These are phyloP conservation scores for Sesia bembeciformis DNA, from an alignment of 2,888 invertebrate species.

Conservation along the genomic window DNA sequence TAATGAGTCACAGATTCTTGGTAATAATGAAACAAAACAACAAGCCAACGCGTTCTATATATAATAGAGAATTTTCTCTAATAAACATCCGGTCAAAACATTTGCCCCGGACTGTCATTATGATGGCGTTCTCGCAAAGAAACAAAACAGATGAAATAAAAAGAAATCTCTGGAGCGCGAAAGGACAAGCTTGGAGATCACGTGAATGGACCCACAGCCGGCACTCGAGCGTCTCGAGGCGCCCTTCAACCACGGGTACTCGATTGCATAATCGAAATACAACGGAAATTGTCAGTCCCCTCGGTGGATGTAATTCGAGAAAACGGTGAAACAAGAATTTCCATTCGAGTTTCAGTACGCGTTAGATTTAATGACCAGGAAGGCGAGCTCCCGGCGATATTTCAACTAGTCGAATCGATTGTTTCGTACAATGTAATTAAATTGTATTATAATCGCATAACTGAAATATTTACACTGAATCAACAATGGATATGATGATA, in stretches of 20 bases:
- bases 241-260: slow-evolving; percentile 8
- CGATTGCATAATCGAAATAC: not conserved
- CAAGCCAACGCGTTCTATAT: not conserved
- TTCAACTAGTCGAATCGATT: slow-evolving; percentile 30
- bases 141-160: slow-evolving; percentile 50
- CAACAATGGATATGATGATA: slow-evolving; percentile 11
- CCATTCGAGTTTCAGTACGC: not conserved
- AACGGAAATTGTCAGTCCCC: slow-evolving; percentile 1
- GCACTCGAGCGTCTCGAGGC: slow-evolving; percentile 19
- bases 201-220: slow-evolving; percentile 18
- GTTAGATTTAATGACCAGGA: slow-evolving; percentile 24
- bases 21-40: not conserved
- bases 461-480: slow-evolving; percentile 33
- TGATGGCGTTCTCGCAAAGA: slow-evolving; percentile 38
- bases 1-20: not conserved
- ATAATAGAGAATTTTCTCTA: slow-evolving; percentile 21
- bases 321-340: not conserved
- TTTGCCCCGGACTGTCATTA: slow-evolving; percentile 43
- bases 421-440: slow-evolving; percentile 43
- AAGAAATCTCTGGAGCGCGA: slow-evolving; percentile 40
- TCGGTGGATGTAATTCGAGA: slow-evolving; percentile 5
- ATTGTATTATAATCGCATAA: slow-evolving; percentile 31
- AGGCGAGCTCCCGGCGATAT: slow-evolving; percentile 20
- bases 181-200: slow-evolving; percentile 38
- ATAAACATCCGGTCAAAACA: slow-evolving; percentile 50